Percentiles rank a stretch among this genome's conserved stretches.
Conservation (phyloP, 2,113 vertebrate genomes). For the Oreochromis spilurus region DNA sequence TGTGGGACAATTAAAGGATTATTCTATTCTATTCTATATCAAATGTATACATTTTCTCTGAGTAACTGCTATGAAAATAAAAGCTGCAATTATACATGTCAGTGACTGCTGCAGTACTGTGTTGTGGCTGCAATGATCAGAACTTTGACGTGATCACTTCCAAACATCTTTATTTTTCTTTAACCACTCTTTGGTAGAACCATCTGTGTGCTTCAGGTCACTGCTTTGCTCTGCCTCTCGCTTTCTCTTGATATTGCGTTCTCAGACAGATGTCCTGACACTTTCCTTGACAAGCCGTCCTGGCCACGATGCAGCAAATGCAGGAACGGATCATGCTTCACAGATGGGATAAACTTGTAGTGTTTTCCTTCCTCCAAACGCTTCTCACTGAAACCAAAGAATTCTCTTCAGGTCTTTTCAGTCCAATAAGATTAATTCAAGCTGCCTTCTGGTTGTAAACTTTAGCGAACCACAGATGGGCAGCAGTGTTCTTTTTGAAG, state of each 20-base stretch:
- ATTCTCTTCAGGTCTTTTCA: not conserved
- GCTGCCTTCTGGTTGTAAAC: not conserved
- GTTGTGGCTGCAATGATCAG: not conserved
- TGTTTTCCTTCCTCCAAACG: not conserved
- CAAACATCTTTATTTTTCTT: not conserved
- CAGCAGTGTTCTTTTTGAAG: not conserved
- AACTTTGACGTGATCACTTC: not conserved
- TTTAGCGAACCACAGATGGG: not conserved
- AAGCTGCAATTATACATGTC: not conserved
- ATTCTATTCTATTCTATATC: too few species aligned
- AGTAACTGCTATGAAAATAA: not conserved
- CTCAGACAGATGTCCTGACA: not conserved
- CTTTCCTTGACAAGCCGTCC: not conserved
- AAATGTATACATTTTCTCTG: not conserved
- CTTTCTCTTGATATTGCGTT: not conserved
- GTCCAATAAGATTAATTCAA: not conserved
- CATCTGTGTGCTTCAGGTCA: not conserved
- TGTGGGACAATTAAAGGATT: too few species aligned
- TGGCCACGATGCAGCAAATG: not conserved
- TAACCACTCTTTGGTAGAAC: not conserved
- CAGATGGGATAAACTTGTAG: not conserved
- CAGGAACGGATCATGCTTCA: not conserved
- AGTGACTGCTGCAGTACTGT: not conserved
- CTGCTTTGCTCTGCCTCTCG: not conserved
- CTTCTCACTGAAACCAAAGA: not conserved